Base-by-base conservation (phyloP, 64 coral and sea anemone genomes). In the Trachythela sp. region DNA sequence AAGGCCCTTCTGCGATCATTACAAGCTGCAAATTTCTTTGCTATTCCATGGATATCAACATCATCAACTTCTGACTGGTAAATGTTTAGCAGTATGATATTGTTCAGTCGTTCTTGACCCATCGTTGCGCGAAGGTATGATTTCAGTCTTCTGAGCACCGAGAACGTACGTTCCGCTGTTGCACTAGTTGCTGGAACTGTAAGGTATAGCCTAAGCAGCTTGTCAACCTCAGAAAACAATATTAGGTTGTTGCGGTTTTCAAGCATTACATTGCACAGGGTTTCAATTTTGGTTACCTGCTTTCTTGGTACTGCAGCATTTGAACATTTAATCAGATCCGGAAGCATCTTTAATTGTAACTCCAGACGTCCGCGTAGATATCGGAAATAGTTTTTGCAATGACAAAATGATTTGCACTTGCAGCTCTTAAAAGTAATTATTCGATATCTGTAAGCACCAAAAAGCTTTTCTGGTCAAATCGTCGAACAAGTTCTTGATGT, bases 141-240 rank as follows among this genome's bases (percentile, higher is more conserved):
- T 80, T 80, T 80, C 75, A 80, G 75, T 80, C 75, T 80, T 80
- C 75, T 80, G 75, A 80, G 75, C 75, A 80, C 75, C 75, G 75
- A 80, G 75, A 80, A 80, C 75, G 75, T 80, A 80, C 32, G 37
- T 80, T 80, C 75, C 75, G 75, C 75, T 34, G 75, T 37, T 80
- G 75, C 75, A 80, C 75, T 80, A 37, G 75, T 80, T 80, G 75
- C 75, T 80, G 75, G 75, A 80, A 80, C 75, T 80, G 75, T 80
- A 2, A 80, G 75, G 75, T 80, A 80, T 80, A 80, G 75, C 33
- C 75, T 80, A 80, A 80, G 75, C 75, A 80, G 75, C 32, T 80
- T 80, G 75, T 80, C 75, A 80, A 80, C 33, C 20, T 80, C 75
- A 80, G 37, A 80, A 22, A 80, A 80, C 75, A 80, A 80, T 80